Conservation (phyloP, 2,113 vertebrate species). For the Melospiza melodia region DNA sequence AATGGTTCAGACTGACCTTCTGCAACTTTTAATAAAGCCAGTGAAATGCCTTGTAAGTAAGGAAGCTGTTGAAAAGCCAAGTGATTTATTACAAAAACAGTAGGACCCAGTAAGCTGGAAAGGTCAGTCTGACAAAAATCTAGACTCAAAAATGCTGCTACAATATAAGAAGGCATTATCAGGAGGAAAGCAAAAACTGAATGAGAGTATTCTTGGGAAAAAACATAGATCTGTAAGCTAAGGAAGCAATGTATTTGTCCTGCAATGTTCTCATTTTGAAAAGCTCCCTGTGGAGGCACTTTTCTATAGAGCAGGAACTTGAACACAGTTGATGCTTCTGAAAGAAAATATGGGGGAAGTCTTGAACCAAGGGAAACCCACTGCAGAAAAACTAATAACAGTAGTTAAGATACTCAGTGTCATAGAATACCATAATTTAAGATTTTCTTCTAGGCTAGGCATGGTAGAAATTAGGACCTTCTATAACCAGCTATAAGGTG, state of each 20-base stretch:
- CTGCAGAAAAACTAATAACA: neutral
- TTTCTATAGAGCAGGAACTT: neutral
- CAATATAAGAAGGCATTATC: neutral
- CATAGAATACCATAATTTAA: neutral
- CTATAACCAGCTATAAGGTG: neutral
- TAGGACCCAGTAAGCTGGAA: neutral
- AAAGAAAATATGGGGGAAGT: neutral
- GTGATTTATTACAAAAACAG: neutral
- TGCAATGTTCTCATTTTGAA: neutral
- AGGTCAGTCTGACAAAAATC: slow-evolving; percentile 39
- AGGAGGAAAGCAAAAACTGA: neutral
- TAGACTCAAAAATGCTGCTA: neutral
- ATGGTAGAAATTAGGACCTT: neutral
- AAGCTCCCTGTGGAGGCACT: neutral
- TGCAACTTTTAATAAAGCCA: neutral
- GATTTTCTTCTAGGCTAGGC: neutral
- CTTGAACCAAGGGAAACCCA: neutral
- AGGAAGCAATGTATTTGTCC: neutral
- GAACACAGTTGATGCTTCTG: neutral
- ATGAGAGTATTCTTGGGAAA: neutral
- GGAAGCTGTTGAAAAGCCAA: neutral
- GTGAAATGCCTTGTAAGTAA: neutral
- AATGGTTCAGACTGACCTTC: neutral
- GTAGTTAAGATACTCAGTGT: neutral
- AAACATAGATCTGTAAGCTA: neutral